Evolutionary conservation across 2,113 vertebrate genomes (phyloP).

Genomic region (Nerophis lumbriciformis): DNA sequence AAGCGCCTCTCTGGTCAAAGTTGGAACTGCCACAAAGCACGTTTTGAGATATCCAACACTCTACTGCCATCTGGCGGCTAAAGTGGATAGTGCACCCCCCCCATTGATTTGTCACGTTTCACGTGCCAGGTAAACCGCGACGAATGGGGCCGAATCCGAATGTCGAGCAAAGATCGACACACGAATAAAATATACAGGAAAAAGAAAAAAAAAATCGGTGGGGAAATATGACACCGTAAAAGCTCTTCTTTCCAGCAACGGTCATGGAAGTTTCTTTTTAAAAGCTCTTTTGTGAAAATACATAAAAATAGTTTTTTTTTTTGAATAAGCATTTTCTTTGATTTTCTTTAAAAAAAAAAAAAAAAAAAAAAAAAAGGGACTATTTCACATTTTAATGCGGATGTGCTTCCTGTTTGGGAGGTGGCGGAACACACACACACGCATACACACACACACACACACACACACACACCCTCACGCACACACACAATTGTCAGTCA

Average conservation of each 20-base stretch:
- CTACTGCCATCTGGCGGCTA: no score
- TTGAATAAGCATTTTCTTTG: conserved; percentile 62
- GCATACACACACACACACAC: conserved; percentile 1
- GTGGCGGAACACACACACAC: conserved; percentile 59
- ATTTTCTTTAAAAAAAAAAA: conserved; percentile 87
- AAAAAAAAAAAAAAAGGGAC: conserved; percentile 84
- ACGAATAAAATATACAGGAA: conserved; percentile 90
- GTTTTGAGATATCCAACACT: no score
- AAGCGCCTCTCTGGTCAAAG: no score
- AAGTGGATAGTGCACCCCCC: no score
- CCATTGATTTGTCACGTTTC: no score
- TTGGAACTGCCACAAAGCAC: no score
- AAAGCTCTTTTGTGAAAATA: conserved; percentile 99
- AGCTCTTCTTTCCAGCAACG: conserved; percentile 80
- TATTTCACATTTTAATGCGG: conserved; percentile 93
- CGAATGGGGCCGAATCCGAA: conserved; percentile 84
- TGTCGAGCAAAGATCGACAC: conserved; percentile 92
- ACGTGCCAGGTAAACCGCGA: conserved; percentile 46
- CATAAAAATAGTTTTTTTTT: conserved; percentile 94
- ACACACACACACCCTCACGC: no score
- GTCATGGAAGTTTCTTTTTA: conserved; percentile 92
- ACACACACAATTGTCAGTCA: no score
- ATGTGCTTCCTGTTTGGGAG: conserved; percentile 89
- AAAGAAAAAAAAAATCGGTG: no score
- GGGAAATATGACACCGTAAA: conserved; percentile 89